Evolutionary conservation across 2,797 vertebrate species (phyloP).

Genomic region (Coranthus polyacanthus): DNA sequence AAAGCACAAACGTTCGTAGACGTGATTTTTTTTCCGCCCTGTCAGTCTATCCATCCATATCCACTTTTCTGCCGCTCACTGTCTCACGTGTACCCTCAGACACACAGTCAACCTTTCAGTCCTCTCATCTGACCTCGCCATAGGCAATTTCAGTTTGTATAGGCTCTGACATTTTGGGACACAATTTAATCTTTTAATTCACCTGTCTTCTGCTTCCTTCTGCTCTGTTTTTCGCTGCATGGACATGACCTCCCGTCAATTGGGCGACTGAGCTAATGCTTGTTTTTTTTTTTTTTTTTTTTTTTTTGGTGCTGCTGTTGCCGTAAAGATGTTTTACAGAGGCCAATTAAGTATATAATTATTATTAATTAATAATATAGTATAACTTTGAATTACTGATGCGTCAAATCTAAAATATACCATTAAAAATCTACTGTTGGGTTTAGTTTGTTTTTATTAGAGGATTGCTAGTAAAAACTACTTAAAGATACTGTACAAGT

Average conservation of each 20-base stretch:
- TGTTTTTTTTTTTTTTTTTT: conserved; percentile 4
- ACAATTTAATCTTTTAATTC: conserved; percentile 64
- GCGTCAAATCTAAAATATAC: conserved; percentile 13
- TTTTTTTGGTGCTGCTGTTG: conserved; percentile 5
- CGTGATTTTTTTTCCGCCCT: neutral
- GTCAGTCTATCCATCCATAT: conserved; percentile 31
- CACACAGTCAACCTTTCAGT: conserved; percentile 28
- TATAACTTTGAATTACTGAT: conserved; percentile 24
- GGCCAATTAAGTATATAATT: too few species aligned
- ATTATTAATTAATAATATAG: too few species aligned
- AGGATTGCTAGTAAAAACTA: too few species aligned
- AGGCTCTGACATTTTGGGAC: conserved; percentile 43
- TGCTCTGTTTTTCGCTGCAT: conserved; percentile 19
- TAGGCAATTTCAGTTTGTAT: conserved; percentile 48
- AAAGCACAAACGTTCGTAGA: neutral
- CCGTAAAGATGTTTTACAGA: conserved; percentile 42
- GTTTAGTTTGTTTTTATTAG: too few species aligned
- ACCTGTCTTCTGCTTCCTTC: conserved; percentile 36
- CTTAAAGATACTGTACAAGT: too few species aligned
- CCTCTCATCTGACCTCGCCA: conserved; percentile 38
- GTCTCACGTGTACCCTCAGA: conserved; percentile 11
- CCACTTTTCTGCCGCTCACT: conserved; percentile 21
- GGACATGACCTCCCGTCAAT: conserved; percentile 21
- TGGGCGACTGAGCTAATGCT: conserved; percentile 17
- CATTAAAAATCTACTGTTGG: too few species aligned